phyloP scores from a whole-genome alignment of 1,140 invertebrate genomes.

The Scaptomyza pallida region DNA sequence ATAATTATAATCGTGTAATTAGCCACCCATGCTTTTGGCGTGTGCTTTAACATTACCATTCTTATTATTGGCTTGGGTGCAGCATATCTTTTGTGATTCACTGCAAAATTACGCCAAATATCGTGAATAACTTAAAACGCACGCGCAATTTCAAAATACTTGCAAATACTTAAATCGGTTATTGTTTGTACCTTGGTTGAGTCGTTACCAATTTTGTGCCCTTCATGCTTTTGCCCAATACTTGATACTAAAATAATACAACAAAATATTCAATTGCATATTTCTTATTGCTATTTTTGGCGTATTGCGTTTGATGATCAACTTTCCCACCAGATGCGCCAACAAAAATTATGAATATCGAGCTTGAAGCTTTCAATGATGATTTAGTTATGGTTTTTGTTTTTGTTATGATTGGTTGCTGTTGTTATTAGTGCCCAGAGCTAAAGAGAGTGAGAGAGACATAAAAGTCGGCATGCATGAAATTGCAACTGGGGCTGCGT shows the following conservation, averaged over 20 bases:
- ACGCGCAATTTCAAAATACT: slow-evolving; percentile 64
- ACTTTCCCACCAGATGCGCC: slow-evolving; percentile 41
- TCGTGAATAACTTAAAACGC: slow-evolving; percentile 67
- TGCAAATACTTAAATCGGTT: slow-evolving; percentile 24
- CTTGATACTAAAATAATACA: slow-evolving; percentile 10
- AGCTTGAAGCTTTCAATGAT: slow-evolving; percentile 8
- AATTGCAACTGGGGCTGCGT: slow-evolving; percentile 75
- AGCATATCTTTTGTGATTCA: not conserved
- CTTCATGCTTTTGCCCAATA: slow-evolving; percentile 35
- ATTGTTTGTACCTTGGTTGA: slow-evolving; percentile 3
- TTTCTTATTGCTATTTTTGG: slow-evolving; percentile 25
- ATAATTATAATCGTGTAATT: too few relatives aligned
- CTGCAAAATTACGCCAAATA: slow-evolving; percentile 50
- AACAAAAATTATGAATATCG: slow-evolving; percentile 24
- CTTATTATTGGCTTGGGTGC: not conserved
- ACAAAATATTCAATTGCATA: not conserved
- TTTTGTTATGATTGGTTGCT: slow-evolving; percentile 8
- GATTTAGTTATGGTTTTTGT: slow-evolving; percentile 3
- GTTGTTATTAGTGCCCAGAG: slow-evolving; percentile 32
- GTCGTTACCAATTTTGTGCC: slow-evolving; percentile 18
- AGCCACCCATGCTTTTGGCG: not conserved
- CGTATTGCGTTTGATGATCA: slow-evolving; percentile 17
- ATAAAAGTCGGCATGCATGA: slow-evolving; percentile 72
- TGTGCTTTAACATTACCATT: not conserved
- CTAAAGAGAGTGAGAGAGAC: not conserved